Evolutionary conservation across 2,888 invertebrate genomes (phyloP).

Genomic region (Agonopterix heracliana): DNA sequence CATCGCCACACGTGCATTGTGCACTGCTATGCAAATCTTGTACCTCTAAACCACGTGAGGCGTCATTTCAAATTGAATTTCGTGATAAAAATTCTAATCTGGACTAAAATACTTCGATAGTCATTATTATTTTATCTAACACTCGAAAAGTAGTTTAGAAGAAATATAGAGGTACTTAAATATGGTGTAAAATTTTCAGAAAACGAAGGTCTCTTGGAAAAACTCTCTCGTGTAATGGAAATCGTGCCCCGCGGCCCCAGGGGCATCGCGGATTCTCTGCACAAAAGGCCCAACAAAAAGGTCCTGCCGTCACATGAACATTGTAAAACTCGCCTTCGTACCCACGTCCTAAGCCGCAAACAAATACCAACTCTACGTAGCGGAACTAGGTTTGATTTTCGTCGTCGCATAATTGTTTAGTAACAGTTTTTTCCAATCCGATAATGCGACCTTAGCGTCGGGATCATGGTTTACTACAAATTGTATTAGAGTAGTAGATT

Average conservation of each 20-base stretch:
- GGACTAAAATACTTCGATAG: no score
- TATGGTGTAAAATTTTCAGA: constrained; percentile 40
- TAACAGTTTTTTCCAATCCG: constrained; percentile 74
- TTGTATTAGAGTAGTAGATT: constrained; percentile 74
- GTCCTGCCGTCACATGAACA: constrained; percentile 72
- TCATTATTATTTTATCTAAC: no score
- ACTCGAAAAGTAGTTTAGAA: no score
- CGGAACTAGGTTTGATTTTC: constrained; percentile 41
- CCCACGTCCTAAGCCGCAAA: constrained; percentile 40
- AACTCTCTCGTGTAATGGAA: constrained; percentile 71
- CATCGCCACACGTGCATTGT: constrained; percentile 13
- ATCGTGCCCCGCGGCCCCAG: constrained; percentile 63
- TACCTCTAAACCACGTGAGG: background rate
- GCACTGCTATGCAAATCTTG: constrained; percentile 1
- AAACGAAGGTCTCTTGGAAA: constrained; percentile 53
- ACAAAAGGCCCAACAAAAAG: constrained; percentile 74
- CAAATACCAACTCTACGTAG: constrained; percentile 41
- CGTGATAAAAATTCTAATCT: no score
- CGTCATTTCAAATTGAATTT: background rate
- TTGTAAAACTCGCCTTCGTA: constrained; percentile 69
- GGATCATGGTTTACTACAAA: constrained; percentile 76
- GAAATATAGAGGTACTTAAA: background rate
- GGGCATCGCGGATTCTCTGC: constrained; percentile 66
- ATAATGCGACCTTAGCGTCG: constrained; percentile 74
- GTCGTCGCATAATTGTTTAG: constrained; percentile 34